A percentile compares a stretch with the other conserved stretches of the same genome.
Evolutionary conservation across 2,113 vertebrate species (phyloP).

Genomic region (Prochilodus magdalenae): DNA sequence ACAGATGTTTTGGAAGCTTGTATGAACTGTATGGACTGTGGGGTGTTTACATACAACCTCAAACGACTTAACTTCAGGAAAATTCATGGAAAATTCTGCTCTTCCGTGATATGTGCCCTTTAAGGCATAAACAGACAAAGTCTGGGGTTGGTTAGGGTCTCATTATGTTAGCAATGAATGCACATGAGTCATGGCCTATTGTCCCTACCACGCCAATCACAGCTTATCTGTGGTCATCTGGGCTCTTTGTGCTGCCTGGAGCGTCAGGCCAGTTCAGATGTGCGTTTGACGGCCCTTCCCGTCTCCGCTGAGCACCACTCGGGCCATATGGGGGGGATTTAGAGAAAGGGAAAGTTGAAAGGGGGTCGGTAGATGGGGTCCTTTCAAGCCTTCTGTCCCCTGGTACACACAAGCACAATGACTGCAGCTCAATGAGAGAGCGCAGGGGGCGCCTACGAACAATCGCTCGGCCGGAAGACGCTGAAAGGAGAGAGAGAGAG

Average conservation of each 20-base stretch:
- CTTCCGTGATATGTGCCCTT: no score
- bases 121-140: no score
- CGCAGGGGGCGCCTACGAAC: neutral
- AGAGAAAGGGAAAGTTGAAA: conserved; percentile 66
- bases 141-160: neutral
- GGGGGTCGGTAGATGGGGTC: conserved; percentile 58
- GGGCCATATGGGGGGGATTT: conserved; percentile 69
- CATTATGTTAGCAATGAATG: conserved; percentile 27
- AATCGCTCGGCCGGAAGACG: neutral
- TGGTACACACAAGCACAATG: neutral
- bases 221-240: conserved; percentile 74
- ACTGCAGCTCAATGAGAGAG: neutral
- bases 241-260: conserved; percentile 69
- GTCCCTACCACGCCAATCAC: conserved; percentile 16
- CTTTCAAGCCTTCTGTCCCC: conserved; percentile 61
- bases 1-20: no score
- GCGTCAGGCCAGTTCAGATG: conserved; percentile 44
- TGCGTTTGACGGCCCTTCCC: conserved; percentile 35
- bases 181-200: conserved; percentile 29
- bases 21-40: no score
- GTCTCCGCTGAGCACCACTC: conserved; percentile 40
- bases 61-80: no score
- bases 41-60: no score
- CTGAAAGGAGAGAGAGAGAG: neutral
- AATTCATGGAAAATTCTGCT: no score